Base-by-base conservation (phyloP, 2,888 invertebrate species). In the Athalia circularis region DNA sequence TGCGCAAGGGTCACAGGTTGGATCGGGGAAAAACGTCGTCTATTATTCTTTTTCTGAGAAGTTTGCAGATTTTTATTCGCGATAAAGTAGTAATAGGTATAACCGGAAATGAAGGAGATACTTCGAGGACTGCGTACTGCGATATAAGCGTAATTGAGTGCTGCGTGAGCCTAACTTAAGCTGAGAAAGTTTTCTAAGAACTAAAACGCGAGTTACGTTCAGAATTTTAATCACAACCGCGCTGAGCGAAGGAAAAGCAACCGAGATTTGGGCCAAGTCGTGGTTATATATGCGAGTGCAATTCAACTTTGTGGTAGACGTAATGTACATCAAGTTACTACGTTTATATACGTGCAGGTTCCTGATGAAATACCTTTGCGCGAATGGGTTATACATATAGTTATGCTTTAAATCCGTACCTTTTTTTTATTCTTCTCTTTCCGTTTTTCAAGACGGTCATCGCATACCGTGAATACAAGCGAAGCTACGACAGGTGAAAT, bases 211-310 rank as follows among this genome's bases (percentile, higher is more conserved):
- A 67, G 67, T 74, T 82, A 83, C 82, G 83, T 81, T 80, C 57
- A 83, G 84, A 85, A 86, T 86, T 80, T 86, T 86, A 86, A 86
- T 86, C 83, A 80, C 81, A 81, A 65, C 77, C 77, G 48, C 48
- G 43, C 5, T 4, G 64, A 64, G 9, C 9, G 76, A 47, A 79
- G 80, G 83, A 82, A 84, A 83, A 84, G 57, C 77, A 67, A 29
- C 29, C 29, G 74, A 78, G 82, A 80, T 80, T 82, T 81, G 81
- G 82, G 83, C 80, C 81, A 68, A 79, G 59, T 74, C 67, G 79
- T 72, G 79, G 80, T 54, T 65, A 64, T 9, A 59, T 45, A 11
- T 7, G 45, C 45, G 64, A 45, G 45, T 64, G 29, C 29, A 29
- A 29, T 29, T 29, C 29, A 29, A 29, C 29, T 29, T 29, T 29